phyloP scores from a whole-genome alignment of 2,113 vertebrate genomes.

The Cyanocitta stelleri region DNA sequence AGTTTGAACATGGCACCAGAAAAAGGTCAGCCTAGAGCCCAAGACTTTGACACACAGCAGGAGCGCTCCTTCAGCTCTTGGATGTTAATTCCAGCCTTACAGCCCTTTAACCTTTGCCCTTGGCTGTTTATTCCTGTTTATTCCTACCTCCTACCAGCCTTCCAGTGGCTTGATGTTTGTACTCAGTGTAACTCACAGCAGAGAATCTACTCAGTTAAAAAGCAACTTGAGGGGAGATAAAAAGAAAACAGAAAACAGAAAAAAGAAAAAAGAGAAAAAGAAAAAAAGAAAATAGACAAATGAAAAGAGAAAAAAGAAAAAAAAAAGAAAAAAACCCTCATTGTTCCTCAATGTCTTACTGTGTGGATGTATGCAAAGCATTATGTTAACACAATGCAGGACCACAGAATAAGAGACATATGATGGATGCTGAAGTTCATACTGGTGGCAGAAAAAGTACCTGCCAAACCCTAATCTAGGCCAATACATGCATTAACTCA shows the following conservation, averaged over 20 bases:
- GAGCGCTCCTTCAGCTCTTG: not conserved
- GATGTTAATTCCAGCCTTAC: not conserved
- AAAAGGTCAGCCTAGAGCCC: not conserved
- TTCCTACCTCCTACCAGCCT: not conserved
- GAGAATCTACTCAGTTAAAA: not conserved
- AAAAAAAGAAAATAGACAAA: too few relatives aligned
- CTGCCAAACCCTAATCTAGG: not conserved
- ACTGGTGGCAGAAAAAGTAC: not conserved
- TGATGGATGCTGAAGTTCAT: not conserved
- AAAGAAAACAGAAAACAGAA: not conserved
- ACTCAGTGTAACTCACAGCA: not conserved
- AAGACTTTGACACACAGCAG: not conserved
- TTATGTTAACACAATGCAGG: not conserved
- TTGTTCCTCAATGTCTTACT: not conserved
- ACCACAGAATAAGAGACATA: not conserved
- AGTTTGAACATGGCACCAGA: not conserved
- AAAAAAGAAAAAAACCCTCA: rapidly evolving
- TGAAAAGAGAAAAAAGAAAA: too few relatives aligned
- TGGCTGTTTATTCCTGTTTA: not conserved
- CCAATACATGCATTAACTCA: not conserved
- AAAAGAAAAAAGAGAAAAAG: not conserved
- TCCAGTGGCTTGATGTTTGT: not conserved
- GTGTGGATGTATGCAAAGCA: not conserved
- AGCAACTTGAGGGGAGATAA: not conserved
- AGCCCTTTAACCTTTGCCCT: not conserved